Base-by-base conservation (phyloP, 2,888 invertebrate species). In the Plutella xylostella region DNA sequence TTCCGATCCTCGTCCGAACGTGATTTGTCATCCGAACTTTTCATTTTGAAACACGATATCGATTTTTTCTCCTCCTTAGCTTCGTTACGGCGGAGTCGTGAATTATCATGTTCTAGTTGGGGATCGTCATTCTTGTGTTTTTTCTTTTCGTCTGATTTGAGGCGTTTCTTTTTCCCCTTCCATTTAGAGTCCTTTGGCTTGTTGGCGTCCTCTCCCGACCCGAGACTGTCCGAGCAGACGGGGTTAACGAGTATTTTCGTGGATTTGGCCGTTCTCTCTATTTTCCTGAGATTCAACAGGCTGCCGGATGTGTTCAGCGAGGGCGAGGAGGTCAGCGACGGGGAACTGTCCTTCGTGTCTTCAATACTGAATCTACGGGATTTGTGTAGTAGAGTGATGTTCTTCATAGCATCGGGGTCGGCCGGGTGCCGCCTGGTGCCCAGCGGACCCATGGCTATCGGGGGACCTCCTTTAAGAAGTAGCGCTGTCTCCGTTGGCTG, bases 401-500 rank as follows among this genome's bases (percentile, higher is more conserved):
- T 61, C 62, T 77, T 78, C 66, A 75, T 70, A 31, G 65, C 59
- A 46, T 75, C 68, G 42, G 69, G 51, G 49, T 66, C 63, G 50
- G 63, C 64, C 50, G 68, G 72, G 61, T 84, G 63, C 62, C 73
- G 55, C 74, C 74, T 72, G 58, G 80, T 62, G 62, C 83, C 68
- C 58, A 87, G 67, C 73, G 87, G 77, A 63, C 85, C 82, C 86
- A 84, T 78, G 64, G 85, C 63, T 65, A 85, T 63, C 62, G 85
- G 77, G 59, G 79, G 74, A 60, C 83, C 82, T 64, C 84, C 84
- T 70, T 79, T 80, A 63, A 80, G 84, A 48, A 85, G 65, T 60
- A 85, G 63, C 45, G 82, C 82, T 52, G 87, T 86, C 61, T 88
- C 88, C 55, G 85, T 77, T 50, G 88, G 88, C 66, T 89, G 89